Base-by-base conservation (phyloP, 2,888 invertebrate genomes). In the Salticus scenicus region DNA sequence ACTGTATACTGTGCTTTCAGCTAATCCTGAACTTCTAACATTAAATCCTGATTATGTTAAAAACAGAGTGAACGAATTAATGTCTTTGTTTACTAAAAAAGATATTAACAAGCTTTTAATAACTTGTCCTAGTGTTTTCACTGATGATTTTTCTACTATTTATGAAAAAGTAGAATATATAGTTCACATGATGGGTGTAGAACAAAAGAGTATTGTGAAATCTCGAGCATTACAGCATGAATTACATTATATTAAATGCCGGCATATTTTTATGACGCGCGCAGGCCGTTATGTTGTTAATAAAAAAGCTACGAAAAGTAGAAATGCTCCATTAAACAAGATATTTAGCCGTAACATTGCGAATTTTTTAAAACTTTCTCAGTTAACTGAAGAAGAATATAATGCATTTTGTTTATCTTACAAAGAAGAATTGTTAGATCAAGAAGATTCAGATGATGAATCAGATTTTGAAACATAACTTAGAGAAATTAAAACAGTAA, bases 141-240 rank as follows among this genome's bases (percentile, higher is more conserved):
- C 76, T 24, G 81, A 87, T 41, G 87, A 87, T 47, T 81, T 80
- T 64, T 1, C 37, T 17, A 42, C 24, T 27, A 33, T 81, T 1
- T 30, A 41, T 14, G 64, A 81, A 33, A 87, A 87, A 57, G 73
- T 87, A 24, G 33, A 69, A 14, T 87, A 87, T 73, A 81, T 87
- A 17, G 69, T 87, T 1, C 63, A 73, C 31, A 41, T 31, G 1
- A 87, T 87, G 87, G 69, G 69, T 31, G 77, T 81, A 33, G 81
- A 81, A 27, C 87, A 87, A 47, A 69, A 76, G 10, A 81, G 81
- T 33, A 87, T 87, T 30, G 81, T 87, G 7, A 87, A 87, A 47
- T 27, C 70, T 14, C 47, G 24, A 27, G 87, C 87, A n/a, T 63
- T 87, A n/a, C 80, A 87, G 14, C 77, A 69, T 69, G 63, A 66